Base-by-base conservation (phyloP, 2,113 vertebrate genomes). In the Emydura subglobosa region DNA sequence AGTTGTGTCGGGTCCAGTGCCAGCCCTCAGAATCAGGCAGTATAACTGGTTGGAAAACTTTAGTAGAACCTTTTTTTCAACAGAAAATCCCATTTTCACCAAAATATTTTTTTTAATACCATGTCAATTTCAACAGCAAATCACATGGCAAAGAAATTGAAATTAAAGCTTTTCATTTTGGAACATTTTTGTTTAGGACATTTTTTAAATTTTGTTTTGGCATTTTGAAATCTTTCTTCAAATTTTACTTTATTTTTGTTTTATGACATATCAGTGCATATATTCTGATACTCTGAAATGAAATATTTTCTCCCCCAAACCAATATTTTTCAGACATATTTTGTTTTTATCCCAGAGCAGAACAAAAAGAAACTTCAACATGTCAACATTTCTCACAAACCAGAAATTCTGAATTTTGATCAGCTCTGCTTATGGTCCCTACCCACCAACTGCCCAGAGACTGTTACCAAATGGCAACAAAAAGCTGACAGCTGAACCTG, bases 381-480 rank as follows among this genome's bases (percentile, higher is more conserved):
- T 34, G 61, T 65, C 12, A 65, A 34, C 6, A 61, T 31, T 17
- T 65, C 61, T 13, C 61, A 65, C 31, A n/a, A 65, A 65, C 31
- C 7, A 7, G 16, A 65, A n/a, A n/a, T 65, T 34, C 7, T 65
- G 61, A 19, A 31, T 34, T 34, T n/a, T 65, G 14, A 34, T 65
- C 61, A 17, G 29, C 7, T 65, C 14, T 65, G 61, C 6, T 34
- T 34, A 8, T 34, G 13, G 61, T 17, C 14, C 61, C 14, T 29
- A 65, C 13, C 27, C 4, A 29, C 80, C 47, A 0, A 1, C 4
- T 1, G 0, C 19, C 10, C 57, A 78, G 39, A 0, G 3, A 78
- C 53, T n/a, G 12, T 5, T 22, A 8, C 2, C 16, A 6, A 44
- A 85, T n/a, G 49, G 54, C 19, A 85, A 21, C 42, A 83, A 80